Conservation (phyloP, 1,140 invertebrate genomes). For the Pseudachorutes palmiensis region DNA sequence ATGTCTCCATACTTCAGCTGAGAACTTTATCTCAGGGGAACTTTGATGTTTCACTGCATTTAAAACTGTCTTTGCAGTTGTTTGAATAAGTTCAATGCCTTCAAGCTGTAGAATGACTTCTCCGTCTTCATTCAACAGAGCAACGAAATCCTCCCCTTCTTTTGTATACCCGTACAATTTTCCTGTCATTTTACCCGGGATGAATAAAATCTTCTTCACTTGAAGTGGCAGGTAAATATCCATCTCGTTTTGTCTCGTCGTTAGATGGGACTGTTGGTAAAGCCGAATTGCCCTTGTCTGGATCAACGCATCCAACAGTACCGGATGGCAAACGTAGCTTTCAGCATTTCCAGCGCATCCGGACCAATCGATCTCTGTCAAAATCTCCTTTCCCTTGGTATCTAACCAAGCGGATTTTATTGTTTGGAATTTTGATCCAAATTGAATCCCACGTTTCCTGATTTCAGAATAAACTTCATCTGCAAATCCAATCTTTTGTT, state of each 20-base stretch:
- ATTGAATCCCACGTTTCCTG: constrained; percentile 20
- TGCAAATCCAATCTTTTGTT: neutral
- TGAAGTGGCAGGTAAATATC: constrained; percentile 23
- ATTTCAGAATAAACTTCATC: constrained; percentile 20
- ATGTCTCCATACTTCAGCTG: neutral
- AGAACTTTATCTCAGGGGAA: neutral
- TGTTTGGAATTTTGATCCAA: constrained; percentile 24
- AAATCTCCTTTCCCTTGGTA: no score
- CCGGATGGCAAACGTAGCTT: constrained; percentile 20
- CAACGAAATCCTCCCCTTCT: constrained; percentile 11
- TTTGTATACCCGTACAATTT: constrained; percentile 12
- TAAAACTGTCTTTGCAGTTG: neutral
- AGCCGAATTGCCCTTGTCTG: constrained; percentile 17
- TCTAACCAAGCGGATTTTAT: constrained; percentile 16
- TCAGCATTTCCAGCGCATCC: constrained; percentile 4
- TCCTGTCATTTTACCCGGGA: neutral
- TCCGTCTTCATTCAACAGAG: constrained; percentile 4
- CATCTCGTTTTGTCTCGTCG: constrained; percentile 5
- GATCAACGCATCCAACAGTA: constrained; percentile 26
- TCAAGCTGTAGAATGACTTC: constrained; percentile 11
- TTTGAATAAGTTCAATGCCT: constrained; percentile 17
- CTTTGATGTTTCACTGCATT: neutral
- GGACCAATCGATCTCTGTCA: neutral
- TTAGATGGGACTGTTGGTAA: neutral
- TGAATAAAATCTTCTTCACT: constrained; percentile 20